phyloP scores from a whole-genome alignment of 2,888 invertebrate species.

The Timema cristinae region DNA sequence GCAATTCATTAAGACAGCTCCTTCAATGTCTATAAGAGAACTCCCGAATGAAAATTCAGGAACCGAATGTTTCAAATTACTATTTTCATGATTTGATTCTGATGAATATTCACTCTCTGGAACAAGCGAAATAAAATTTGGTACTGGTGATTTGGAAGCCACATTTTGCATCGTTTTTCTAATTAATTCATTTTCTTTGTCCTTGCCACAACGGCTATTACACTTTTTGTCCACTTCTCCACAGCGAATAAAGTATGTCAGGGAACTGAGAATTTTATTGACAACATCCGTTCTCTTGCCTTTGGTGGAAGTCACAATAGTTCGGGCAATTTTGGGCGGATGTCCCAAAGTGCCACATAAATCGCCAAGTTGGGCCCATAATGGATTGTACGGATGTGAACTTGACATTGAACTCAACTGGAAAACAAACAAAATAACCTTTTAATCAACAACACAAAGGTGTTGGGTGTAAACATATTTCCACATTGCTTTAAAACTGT shows the following conservation, averaged over 20 bases:
- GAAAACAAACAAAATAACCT: slow-evolving; percentile 27
- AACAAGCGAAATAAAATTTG: too few species aligned
- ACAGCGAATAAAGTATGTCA: slow-evolving; percentile 86
- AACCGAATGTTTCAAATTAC: too few species aligned
- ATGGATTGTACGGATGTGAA: slow-evolving; percentile 75
- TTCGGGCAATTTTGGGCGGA: slow-evolving; percentile 72
- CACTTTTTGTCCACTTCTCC: slow-evolving; percentile 55
- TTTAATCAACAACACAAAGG: too few species aligned
- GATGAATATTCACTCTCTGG: too few species aligned
- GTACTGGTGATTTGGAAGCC: too few species aligned
- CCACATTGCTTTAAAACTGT: too few species aligned
- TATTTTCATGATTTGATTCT: too few species aligned
- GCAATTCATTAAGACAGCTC: too few species aligned
- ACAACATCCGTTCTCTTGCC: slow-evolving; percentile 60
- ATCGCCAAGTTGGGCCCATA: slow-evolving; percentile 87
- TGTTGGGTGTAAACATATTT: too few species aligned
- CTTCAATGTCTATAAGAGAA: too few species aligned
- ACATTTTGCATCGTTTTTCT: background rate
- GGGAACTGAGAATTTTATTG: slow-evolving; percentile 66
- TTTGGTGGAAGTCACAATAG: slow-evolving; percentile 63
- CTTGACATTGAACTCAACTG: slow-evolving; percentile 51
- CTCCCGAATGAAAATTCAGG: too few species aligned
- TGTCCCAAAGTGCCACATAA: slow-evolving; percentile 80
- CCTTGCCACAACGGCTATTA: slow-evolving; percentile 15
- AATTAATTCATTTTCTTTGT: slow-evolving; percentile 7